Conservation (phyloP, 1,140 invertebrate genomes). For the Callitettix versicolor region DNA sequence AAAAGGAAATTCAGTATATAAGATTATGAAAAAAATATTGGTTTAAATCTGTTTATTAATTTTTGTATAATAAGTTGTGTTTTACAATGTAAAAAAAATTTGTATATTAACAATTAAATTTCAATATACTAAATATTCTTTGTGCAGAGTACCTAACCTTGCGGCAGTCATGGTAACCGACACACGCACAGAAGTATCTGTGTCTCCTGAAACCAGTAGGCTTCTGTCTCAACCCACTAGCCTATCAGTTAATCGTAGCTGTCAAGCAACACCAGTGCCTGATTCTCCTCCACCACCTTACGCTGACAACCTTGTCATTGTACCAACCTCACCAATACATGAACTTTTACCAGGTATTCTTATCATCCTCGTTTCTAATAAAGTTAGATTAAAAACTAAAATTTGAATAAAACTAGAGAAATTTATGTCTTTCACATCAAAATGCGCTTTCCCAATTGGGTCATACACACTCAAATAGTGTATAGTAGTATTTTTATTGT, state of each 20-base stretch:
- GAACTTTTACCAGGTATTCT: neutral
- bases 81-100: no score
- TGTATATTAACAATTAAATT: no score
- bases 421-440: neutral
- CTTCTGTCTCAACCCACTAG: no score
- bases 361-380: neutral
- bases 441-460: neutral
- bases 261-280: slow-evolving; percentile 10
- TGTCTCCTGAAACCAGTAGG: neutral
- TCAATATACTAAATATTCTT: no score
- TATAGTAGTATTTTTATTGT: neutral
- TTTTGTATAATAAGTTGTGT: no score
- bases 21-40: no score
- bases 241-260: slow-evolving; percentile 6
- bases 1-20: no score
- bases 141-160: no score
- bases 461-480: neutral
- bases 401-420: neutral
- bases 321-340: neutral
- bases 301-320: neutral
- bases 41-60: no score
- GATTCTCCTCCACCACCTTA: slow-evolving; percentile 20
- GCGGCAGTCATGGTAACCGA: no score
- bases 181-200: no score
- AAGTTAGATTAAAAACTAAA: neutral